A percentile compares a stretch with the other conserved stretches of the same genome.
Evolutionary conservation across 1,140 invertebrate species (phyloP).

Genomic region (Formica exsecta): DNA sequence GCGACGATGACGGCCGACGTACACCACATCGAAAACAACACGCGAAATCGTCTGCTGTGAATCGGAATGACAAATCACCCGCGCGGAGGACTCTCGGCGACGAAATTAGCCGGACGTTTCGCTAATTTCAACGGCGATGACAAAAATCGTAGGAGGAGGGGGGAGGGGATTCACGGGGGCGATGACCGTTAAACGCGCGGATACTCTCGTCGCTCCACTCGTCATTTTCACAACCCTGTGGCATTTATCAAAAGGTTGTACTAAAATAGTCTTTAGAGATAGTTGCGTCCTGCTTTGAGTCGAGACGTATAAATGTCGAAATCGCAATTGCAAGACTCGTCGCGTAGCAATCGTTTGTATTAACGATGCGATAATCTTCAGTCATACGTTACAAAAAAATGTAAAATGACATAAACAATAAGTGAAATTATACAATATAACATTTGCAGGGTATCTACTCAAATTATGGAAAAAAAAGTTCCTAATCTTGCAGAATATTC

Average conservation of each 20-base stretch:
- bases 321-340: not conserved
- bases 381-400: no score
- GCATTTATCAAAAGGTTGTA: conserved; percentile 4
- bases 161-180: not conserved
- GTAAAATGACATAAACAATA: no score
- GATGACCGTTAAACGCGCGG: conserved; percentile 26
- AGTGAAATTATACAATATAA: no score
- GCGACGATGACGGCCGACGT: not conserved
- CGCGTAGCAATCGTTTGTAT: no score
- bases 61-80: conserved; percentile 58
- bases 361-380: no score
- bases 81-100: conserved; percentile 13
- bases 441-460: no score
- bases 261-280: conserved; percentile 10
- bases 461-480: no score
- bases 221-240: conserved; percentile 5
- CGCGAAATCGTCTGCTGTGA: conserved; percentile 16
- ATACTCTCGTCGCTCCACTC: not conserved
- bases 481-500: no score
- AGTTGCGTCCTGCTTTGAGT: not conserved
- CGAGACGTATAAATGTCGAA: not conserved
- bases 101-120: conserved; percentile 67
- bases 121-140: conserved; percentile 47
- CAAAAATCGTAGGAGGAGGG: not conserved
- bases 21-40: conserved; percentile 51